Percentiles rank a stretch among this genome's conserved stretches.
Evolutionary conservation across 1,140 invertebrate genomes (phyloP).

Genomic region (Papilio aristodemus): DNA sequence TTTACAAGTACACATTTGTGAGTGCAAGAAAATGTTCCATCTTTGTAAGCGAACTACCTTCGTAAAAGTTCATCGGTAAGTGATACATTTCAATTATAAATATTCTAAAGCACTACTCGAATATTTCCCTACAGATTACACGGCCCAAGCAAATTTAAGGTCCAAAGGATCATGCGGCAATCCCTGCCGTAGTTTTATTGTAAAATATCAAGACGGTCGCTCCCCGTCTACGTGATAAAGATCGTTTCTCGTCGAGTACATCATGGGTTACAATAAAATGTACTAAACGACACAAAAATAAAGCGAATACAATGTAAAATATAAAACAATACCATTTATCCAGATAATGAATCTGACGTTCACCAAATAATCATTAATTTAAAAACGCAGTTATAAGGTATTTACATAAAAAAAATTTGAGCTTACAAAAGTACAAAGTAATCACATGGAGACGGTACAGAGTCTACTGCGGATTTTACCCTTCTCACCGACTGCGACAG

Average conservation of each 20-base stretch:
- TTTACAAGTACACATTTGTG: slow-evolving; percentile 75
- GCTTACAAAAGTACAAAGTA: slow-evolving; percentile 80
- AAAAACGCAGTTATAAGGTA: slow-evolving; percentile 68
- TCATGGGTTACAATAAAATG: slow-evolving; percentile 38
- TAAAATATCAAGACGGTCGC: slow-evolving; percentile 45
- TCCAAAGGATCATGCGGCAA: slow-evolving; percentile 50
- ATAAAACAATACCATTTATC: slow-evolving; percentile 56
- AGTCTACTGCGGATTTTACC: slow-evolving; percentile 74
- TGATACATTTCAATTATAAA: slow-evolving; percentile 64
- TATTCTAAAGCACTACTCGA: slow-evolving; percentile 69
- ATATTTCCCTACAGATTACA: slow-evolving; percentile 65
- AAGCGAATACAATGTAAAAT: slow-evolving; percentile 37
- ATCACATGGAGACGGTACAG: slow-evolving; percentile 75
- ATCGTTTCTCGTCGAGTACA: slow-evolving; percentile 39
- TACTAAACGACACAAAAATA: slow-evolving; percentile 38
- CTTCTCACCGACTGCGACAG: slow-evolving; percentile 73
- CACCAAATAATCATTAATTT: slow-evolving; percentile 53
- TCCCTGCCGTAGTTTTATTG: slow-evolving; percentile 50
- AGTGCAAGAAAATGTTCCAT: slow-evolving; percentile 61
- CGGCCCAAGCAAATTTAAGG: slow-evolving; percentile 62
- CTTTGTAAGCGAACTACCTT: slow-evolving; percentile 60
- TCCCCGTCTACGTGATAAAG: slow-evolving; percentile 39
- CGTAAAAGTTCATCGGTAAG: slow-evolving; percentile 56
- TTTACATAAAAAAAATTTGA: slow-evolving; percentile 77
- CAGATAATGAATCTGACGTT: slow-evolving; percentile 62